phyloP scores from a whole-genome alignment of 2,113 vertebrate species.

The Cichladusa arquata region DNA sequence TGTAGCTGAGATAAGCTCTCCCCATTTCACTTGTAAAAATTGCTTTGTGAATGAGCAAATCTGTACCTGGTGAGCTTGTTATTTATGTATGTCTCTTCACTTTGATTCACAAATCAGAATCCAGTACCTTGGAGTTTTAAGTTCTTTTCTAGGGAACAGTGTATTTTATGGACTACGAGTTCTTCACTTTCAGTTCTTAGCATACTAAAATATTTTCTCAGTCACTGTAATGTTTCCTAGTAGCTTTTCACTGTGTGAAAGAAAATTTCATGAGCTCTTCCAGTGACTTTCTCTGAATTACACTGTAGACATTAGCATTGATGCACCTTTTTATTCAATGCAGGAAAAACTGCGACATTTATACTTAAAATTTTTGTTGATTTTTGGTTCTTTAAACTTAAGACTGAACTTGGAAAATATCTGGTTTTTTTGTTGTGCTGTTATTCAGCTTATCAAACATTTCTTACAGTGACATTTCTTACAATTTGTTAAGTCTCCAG shows the following conservation, averaged over 20 bases:
- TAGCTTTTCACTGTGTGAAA: background rate
- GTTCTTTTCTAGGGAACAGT: background rate
- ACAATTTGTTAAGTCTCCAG: background rate
- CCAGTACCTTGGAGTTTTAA: background rate
- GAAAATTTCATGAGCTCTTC: background rate
- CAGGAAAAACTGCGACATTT: background rate
- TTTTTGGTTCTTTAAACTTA: background rate
- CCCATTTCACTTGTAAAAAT: background rate
- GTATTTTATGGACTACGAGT: background rate
- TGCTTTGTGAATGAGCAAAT: background rate
- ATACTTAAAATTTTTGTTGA: background rate
- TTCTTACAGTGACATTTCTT: background rate
- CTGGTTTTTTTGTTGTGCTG: background rate
- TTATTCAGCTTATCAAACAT: background rate
- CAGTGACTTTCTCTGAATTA: background rate
- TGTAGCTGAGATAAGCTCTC: background rate
- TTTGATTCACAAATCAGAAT: background rate
- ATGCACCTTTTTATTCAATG: background rate
- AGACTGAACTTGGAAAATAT: background rate
- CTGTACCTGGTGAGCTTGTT: background rate
- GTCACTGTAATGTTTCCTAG: background rate
- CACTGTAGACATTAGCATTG: background rate
- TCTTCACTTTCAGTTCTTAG: background rate
- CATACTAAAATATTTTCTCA: background rate
- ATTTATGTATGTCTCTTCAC: background rate